Evolutionary conservation across 2,888 invertebrate genomes (phyloP), one percentile per base, ranked within the genome.

Genomic region (Diogma glabrata): DNA sequence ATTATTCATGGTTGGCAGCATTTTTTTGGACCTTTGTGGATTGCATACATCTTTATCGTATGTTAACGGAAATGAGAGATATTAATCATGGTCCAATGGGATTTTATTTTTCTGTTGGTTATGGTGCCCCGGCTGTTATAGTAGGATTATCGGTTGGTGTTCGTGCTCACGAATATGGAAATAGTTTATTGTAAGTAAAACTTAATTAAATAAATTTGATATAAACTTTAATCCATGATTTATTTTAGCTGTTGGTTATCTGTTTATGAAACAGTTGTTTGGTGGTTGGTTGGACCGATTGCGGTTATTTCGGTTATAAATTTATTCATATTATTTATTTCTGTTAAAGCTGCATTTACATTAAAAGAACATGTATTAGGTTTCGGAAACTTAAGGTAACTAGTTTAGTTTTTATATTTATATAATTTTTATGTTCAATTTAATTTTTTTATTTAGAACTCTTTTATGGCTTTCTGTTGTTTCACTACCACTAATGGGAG

Each of bases 41-140:
- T 69, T 88, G 91, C 24, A 79, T 94, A 59, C 95, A 96, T 70
- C 74, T 95, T 52, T 90, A 95, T 64, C 78, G 96, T 45, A 89
- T 95, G 82, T 72, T 96, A 58, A 91, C 93, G 3, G 95, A 95
- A 72, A 86, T 95, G 77, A 77, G 95, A 4, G 94, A 95, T 69
- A 92, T 96, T 47, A 95, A 96, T 74, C 91, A 93, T 67, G 95
- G 92, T 4, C 87, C 88, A 28, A 89, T 95, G 84, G 77, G 81
- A 53, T 91, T 94, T 66, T 95, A 91, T 66, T 89, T 92, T 60
- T 86, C 89, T 14, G 78, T 90, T 63, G 95, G 93, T 14, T 96
- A 94, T 67, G 94, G 88, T 51, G 79, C 87, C 54, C 95, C 96
- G 1, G 93, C 94, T 1, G 82, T 95, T 12, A 80, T 89, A 46